Evolutionary conservation across 2,797 vertebrate genomes (phyloP), one percentile per base, ranked within the genome.

Genomic region (Nasua narica): DNA sequence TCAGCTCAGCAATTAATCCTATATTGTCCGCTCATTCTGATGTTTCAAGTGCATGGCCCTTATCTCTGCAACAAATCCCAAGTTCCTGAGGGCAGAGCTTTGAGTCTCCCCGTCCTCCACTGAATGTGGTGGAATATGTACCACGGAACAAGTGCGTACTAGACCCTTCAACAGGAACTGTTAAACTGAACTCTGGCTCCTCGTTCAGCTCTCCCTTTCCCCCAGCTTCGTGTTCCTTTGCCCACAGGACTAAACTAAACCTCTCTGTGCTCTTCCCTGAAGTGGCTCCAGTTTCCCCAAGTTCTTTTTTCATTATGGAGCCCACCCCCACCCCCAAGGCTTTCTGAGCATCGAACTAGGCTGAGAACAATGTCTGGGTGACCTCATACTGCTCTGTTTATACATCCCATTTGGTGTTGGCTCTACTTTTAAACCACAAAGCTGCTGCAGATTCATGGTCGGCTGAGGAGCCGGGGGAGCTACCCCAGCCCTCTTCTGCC

Each of bases 351-450:
- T 54, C 67, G 46, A 95, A 18, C n/a, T 91, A 40, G 46, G 62
- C 70, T n/a, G 43, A 95, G 25, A 81, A 85, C 91, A 97, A 92
- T 72, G 76, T 54, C 35, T 52, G 88, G 81, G 13, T 96, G 96
- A 97, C 25, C 14, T 96, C 96, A 95, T 58, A 37, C 35, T 37
- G 13, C 79, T 90, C 77, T 92, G 90, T 88, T 87, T 90, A 90
- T 77, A 65, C 9, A 72, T 72, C 40, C 48, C 13, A 46, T 52
- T 88, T 91, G 72, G 67, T 84, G 70, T 32, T 94, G 70, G 83
- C 58, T 96, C 86, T 90, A 10, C 78, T 90, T 92, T 91, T 58
- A 90, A 87, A 93, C 91, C 90, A 40, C 76, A 78, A 69, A 79
- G 35, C 27, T 79, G 40, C 78, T 76, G 48, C 58, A 85, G 91